Conservation (phyloP, 2,113 vertebrate species). For the Oplegnathus fasciatus region DNA sequence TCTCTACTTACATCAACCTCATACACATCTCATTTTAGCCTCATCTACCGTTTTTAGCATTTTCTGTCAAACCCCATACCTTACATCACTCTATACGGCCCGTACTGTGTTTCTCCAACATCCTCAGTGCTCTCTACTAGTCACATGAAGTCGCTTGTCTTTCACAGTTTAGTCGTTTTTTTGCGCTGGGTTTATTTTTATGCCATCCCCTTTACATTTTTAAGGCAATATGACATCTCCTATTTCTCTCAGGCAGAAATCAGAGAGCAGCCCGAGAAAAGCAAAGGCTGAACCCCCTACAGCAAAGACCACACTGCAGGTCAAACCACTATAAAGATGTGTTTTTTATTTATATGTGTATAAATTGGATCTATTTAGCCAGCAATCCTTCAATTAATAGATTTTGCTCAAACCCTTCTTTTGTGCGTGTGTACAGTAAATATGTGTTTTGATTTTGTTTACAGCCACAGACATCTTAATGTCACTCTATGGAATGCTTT, state of each 20-base stretch:
- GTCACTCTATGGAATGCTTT: not conserved
- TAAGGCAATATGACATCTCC: conserved; percentile 11
- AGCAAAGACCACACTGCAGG: not conserved
- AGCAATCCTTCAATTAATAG: not conserved
- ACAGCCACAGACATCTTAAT: not conserved
- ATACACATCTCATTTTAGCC: conserved; percentile 55
- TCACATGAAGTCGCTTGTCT: conserved; percentile 25
- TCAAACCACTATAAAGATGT: not conserved
- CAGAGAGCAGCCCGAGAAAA: conserved; percentile 14
- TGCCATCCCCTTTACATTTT: conserved; percentile 33
- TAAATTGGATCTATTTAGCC: not conserved
- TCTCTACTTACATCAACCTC: conserved; percentile 38
- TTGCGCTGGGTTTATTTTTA: conserved; percentile 60
- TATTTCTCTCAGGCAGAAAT: conserved; percentile 23
- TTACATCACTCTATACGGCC: not conserved
- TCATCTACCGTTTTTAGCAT: conserved; percentile 29
- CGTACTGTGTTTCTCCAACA: not conserved
- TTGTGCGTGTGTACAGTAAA: not conserved
- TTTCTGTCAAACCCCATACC: conserved; percentile 13
- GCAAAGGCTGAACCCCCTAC: not conserved
- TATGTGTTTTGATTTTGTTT: not conserved
- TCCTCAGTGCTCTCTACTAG: not conserved
- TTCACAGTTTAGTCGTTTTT: conserved; percentile 24
- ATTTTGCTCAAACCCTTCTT: not conserved
- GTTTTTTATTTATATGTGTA: not conserved